phyloP scores from a whole-genome alignment of 1,140 invertebrate species.

The Bombus waltoni region DNA sequence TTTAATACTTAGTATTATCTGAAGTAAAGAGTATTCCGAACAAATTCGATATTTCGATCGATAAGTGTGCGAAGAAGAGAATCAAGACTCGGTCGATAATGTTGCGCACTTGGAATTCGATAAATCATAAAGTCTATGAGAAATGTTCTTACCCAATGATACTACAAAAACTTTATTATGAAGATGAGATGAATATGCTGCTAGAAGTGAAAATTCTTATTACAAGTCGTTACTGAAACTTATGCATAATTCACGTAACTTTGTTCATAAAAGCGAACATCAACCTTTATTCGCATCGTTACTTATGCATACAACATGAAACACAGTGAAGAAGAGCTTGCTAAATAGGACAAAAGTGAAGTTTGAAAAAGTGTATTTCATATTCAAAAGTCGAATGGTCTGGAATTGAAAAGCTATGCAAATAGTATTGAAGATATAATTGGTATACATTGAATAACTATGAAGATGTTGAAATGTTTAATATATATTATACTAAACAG shows the following conservation, averaged over 20 bases:
- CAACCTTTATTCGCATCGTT: conserved; percentile 1
- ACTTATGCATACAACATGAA: conserved; percentile 29
- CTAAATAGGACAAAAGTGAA: not conserved
- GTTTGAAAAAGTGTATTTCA: not conserved
- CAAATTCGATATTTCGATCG: not conserved
- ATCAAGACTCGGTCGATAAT: not conserved
- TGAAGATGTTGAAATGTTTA: not conserved
- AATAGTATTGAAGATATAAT: not conserved
- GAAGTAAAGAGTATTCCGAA: too few species aligned
- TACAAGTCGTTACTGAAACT: not conserved
- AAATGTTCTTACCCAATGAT: not conserved
- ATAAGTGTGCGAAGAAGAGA: not conserved
- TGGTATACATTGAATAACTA: not conserved
- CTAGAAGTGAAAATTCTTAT: not conserved
- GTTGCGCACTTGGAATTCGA: not conserved
- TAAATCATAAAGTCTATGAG: not conserved
- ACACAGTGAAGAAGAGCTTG: too few species aligned
- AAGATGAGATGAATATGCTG: not conserved
- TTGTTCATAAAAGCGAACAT: conserved; percentile 30
- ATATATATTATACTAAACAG: not conserved
- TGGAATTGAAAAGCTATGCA: not conserved
- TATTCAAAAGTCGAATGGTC: not conserved
- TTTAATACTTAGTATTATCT: not conserved
- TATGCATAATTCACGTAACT: conserved; percentile 21
- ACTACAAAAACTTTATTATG: not conserved